These are phyloP conservation scores for Phalacrocorax carbo DNA, from an alignment of 2,113 vertebrate genomes.

Conservation along the genomic window DNA sequence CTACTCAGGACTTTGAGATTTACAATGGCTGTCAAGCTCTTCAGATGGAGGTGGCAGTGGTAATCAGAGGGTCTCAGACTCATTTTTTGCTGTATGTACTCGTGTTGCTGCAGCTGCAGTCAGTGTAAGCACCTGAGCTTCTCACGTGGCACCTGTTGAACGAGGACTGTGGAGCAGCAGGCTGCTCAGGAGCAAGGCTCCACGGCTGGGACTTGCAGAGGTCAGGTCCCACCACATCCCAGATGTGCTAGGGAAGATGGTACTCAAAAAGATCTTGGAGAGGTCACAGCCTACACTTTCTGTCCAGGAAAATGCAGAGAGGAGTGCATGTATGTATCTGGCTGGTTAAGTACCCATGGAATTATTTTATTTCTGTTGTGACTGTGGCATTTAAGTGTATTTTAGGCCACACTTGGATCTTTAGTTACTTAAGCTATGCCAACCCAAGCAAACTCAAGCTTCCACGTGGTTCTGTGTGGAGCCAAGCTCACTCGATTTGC, in stretches of 20 bases:
- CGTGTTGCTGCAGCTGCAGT: accelerated
- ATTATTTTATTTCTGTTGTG: neutral
- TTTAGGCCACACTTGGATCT: neutral
- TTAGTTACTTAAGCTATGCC: neutral
- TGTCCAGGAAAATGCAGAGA: neutral
- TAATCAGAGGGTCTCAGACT: neutral
- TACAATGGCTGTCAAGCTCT: neutral
- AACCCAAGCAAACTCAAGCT: neutral
- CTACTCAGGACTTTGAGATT: neutral
- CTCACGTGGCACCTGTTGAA: no score
- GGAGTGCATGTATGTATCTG: neutral
- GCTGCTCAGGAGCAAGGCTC: neutral
- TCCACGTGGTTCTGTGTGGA: neutral
- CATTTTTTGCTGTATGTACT: neutral
- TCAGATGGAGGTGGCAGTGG: neutral
- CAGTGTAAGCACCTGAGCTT: neutral
- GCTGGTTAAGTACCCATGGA: neutral
- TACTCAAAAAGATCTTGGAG: neutral
- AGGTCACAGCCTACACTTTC: neutral
- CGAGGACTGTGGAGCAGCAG: neutral
- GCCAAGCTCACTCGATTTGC: neutral
- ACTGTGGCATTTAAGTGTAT: neutral
- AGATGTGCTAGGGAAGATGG: accelerated
- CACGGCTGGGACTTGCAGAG: neutral
- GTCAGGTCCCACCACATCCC: neutral